A percentile compares a stretch with the other conserved stretches of the same genome.
Evolutionary conservation across 1,140 invertebrate species (phyloP).

Genomic region (Nixonia krombeini): DNA sequence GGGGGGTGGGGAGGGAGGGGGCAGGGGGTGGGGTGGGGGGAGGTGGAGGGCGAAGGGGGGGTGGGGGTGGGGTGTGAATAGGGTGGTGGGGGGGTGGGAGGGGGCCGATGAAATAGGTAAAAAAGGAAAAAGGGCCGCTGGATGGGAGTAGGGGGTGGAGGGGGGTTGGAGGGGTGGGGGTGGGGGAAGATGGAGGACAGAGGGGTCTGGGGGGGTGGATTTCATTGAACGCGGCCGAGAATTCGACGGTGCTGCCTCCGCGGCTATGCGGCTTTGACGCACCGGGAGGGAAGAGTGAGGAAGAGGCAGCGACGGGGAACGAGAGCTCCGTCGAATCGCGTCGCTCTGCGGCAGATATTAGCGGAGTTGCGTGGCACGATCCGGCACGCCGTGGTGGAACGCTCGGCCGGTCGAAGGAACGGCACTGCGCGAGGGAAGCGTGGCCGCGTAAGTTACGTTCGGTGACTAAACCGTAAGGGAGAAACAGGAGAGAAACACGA

Average conservation of each 20-base stretch:
- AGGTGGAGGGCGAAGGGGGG: constrained; percentile 7
- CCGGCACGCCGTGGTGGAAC: too few species aligned
- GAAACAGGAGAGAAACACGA: constrained; percentile 1
- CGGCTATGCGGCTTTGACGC: constrained; percentile 54
- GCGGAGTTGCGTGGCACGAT: background rate
- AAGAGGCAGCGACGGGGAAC: constrained; percentile 36
- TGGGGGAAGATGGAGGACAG: background rate
- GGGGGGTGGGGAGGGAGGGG: constrained; percentile 13
- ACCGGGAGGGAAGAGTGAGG: constrained; percentile 47
- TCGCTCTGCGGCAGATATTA: constrained; percentile 10
- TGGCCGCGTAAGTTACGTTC: background rate
- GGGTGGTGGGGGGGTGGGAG: constrained; percentile 1
- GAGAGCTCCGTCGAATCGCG: constrained; percentile 12
- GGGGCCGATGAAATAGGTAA: constrained; percentile 2
- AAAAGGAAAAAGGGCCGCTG: constrained; percentile 29
- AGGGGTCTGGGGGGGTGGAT: constrained; percentile 27
- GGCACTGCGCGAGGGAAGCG: too few species aligned
- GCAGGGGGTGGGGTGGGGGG: constrained; percentile 13
- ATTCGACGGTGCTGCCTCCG: constrained; percentile 62
- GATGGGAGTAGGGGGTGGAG: background rate
- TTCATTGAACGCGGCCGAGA: constrained; percentile 62
- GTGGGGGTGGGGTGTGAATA: background rate
- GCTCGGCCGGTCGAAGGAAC: too few species aligned
- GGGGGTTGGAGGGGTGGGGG: constrained; percentile 3
- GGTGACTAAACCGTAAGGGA: too few species aligned